Base-by-base conservation (phyloP, 1,140 invertebrate species). In the Kradibia gibbosae region DNA sequence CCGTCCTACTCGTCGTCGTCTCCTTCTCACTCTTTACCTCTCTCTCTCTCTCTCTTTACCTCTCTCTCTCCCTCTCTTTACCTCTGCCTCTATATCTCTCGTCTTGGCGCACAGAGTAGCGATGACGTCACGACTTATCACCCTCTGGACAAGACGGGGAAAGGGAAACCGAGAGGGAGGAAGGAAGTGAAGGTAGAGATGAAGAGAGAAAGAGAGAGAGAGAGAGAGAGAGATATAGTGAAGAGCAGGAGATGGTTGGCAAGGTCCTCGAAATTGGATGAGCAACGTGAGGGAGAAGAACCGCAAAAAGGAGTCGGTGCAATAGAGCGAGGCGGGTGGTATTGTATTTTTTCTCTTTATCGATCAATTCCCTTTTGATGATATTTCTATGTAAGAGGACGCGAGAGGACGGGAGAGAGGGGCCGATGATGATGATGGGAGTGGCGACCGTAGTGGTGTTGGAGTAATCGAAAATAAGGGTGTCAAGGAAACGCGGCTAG, bases 81-180 rank as follows among this genome's bases (percentile, higher is more conserved):
- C 28, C 25, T 20, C 25, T 34, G 5, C n/a, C n/a, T n/a, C n/a
- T n/a, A n/a, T n/a, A n/a, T n/a, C n/a, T n/a, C n/a, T n/a, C n/a
- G n/a, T n/a, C n/a, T n/a, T n/a, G n/a, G n/a, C n/a, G n/a, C n/a
- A n/a, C n/a, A n/a, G 55, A 34, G 36, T 1, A 62, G n/a, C 87
- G 85, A 87, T 88, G 86, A 88, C 88, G 88, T 90, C 89, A 86
- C 89, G 89, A 91, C 89, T 90, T 91, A 91, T 90, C 90, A 89
- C 88, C 88, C 89, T 65, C 57, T 65, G 74, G 55, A 48, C 55
- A 22, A 1, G 50, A 34, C n/a, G 4, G 55, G 4, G 22, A 17
- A 48, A 7, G 45, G 53, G 34, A 0, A 28, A 25, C 22, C 50
- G 39, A 36, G 48, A 11, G n/a, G n/a, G 48, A 8, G 3, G 53